These are phyloP conservation scores for Rambutsinella grinnellia DNA, from an alignment of 2,888 invertebrate genomes.

Conservation along the genomic window DNA sequence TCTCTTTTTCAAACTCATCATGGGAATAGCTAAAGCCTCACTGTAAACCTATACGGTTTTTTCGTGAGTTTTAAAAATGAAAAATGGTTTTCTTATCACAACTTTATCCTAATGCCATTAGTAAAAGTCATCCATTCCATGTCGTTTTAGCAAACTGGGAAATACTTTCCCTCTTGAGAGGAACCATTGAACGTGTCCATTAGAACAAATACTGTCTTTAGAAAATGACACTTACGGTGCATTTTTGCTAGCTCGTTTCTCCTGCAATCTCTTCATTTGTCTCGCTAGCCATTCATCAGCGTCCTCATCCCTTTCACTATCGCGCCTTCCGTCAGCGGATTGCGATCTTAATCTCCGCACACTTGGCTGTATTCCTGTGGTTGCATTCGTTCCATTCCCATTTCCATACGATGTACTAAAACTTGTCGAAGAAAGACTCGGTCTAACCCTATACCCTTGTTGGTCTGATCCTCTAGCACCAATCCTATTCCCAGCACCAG, in stretches of 20 bases:
- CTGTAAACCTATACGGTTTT: constrained; percentile 33
- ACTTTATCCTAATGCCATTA: constrained; percentile 8
- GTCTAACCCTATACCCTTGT: constrained; percentile 39
- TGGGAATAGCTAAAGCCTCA: no score
- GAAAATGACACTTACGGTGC: constrained; percentile 58
- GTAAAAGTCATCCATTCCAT: no score
- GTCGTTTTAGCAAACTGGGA: no score
- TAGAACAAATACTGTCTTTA: neutral
- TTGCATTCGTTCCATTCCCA: constrained; percentile 40
- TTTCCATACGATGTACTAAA: constrained; percentile 44
- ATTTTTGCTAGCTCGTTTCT: constrained; percentile 61
- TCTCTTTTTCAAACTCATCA: no score
- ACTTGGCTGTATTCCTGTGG: constrained; percentile 13
- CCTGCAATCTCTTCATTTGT: constrained; percentile 63
- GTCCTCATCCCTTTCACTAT: constrained; percentile 57
- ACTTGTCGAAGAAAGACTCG: constrained; percentile 55
- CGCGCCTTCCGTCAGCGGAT: constrained; percentile 60
- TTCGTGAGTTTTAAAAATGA: constrained; percentile 34
- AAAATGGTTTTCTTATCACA: constrained; percentile 47
- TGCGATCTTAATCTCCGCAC: constrained; percentile 57
- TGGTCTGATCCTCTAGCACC: constrained; percentile 36
- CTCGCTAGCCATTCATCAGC: constrained; percentile 65
- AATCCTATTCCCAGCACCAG: constrained; percentile 18
- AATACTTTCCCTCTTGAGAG: no score
- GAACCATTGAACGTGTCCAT: no score